Base-by-base conservation (phyloP, 2,888 invertebrate genomes). In the Polydrusus tereticollis region DNA sequence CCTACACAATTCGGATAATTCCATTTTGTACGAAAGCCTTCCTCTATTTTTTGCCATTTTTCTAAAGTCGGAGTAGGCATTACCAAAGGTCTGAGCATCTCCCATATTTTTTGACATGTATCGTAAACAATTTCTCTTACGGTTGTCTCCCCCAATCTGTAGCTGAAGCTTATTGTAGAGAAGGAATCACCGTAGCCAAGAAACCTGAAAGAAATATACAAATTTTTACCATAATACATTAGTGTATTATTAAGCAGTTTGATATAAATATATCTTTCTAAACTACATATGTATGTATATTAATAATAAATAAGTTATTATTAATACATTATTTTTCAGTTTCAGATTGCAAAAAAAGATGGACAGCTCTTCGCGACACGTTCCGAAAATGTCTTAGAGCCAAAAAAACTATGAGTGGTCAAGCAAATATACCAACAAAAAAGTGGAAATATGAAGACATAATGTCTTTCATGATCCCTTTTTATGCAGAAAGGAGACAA, bases 111-210 rank as follows among this genome's bases (percentile, higher is more conserved):
- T 21, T 29, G 4, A 68, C 66, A 68, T 12, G 41, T 55, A 18
- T 26, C 14, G 18, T 72, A 62, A 60, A 77, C 73, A 62, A 76
- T 76, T n/a, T 69, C 63, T 60, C 50, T 23, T 26, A 76, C 71
- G 26, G 76, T 77, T 45, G 72, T 62, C 36, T 73, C 65, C 74
- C 76, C 77, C 63, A 75, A 62, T 60, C 70, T 66, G 69, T 77
- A 78, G 65, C 72, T 76, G 60, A 76, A 74, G 16, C 59, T 59
- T 52, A 76, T 64, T 52, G 74, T 74, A 45, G 62, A 52, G 47
- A 77, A 77, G 33, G 73, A 73, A 73, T 75, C 64, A 65, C 73
- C 74, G 69, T 70, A 41, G 10, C 73, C 73, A 60, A 74, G 16
- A 41, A 41, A 41, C 7, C 41, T 41, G 16, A 36, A 36, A 36